Base-by-base conservation (phyloP, 1,140 invertebrate genomes). In the Aphelinus certus region DNA sequence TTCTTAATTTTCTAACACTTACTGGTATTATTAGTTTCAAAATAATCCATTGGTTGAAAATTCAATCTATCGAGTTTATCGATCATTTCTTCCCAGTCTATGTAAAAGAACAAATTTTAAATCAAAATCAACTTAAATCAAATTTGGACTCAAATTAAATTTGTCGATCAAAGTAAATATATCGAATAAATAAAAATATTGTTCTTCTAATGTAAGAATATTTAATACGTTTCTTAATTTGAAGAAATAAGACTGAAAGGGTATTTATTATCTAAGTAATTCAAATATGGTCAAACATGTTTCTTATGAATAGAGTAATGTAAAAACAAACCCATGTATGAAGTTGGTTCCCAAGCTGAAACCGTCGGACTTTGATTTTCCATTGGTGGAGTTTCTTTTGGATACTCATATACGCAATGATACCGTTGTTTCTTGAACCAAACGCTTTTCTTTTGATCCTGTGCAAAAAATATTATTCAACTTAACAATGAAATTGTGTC, bases 401-500 rank as follows among this genome's bases (percentile, higher is more conserved):
- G 94, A 86, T 95, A 95, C 82, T 95, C 93, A 83, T 94, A 95
- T 56, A 95, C 92, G 81, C 93, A 93, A 82, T 94, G 93, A 83
- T 94, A 94, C 81, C 92, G 92, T 86, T 95, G 93, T 77, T 93
- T 92, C 83, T 95, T 94, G 88, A 95, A 95, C 84, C 92, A 93
- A 49, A 95, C 94, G 78, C 88, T 88, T 78, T 90, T 91, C 80
- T 90, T 90, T 75, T 86, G 83, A 80, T 88, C 86, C 89, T 90
- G 77, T 57, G 26, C 48, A 45, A 60, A 5, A 7, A 60, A 3
- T 60, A 7, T 60, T 60, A n/a, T n/a, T 60, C 4, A 60, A 7
- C 9, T n/a, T 65, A 47, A 6, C 60, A 62, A 5, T 62, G 6
- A 45, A 62, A 6, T 7, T 55, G 6, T n/a, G 60, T 9, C 26